Evolutionary conservation across 2,797 vertebrate species (phyloP).

Genomic region (Bovichtus variegatus): DNA sequence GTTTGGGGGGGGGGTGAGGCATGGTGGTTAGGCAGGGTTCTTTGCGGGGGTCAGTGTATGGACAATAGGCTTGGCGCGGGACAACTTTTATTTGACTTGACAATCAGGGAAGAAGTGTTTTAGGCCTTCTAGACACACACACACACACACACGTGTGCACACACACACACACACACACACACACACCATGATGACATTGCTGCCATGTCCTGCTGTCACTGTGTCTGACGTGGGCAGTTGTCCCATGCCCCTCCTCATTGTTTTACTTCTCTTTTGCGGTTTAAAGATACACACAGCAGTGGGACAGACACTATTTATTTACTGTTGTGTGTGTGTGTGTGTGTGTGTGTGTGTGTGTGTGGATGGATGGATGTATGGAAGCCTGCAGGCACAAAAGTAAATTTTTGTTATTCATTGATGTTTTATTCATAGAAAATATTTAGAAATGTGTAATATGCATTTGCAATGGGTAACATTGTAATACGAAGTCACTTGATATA

Average conservation of each 20-base stretch:
- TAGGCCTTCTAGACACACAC: constrained; percentile 24
- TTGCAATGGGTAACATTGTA: no score
- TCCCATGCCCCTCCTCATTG: not conserved
- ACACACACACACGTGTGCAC: constrained; percentile 15
- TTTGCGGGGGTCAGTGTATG: constrained; percentile 15
- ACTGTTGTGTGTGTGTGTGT: no score
- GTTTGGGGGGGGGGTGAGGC: constrained; percentile 6
- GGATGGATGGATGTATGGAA: no score
- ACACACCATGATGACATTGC: not conserved
- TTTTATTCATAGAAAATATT: no score
- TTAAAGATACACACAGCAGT: not conserved
- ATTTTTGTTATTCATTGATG: no score
- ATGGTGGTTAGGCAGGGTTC: constrained; percentile 13
- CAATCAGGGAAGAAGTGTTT: constrained; percentile 65
- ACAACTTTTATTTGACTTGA: constrained; percentile 66
- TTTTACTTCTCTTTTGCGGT: not conserved
- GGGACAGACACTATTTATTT: not conserved
- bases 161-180: constrained; percentile 16
- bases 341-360: no score
- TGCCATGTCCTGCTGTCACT: constrained; percentile 59
- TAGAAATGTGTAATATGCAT: no score
- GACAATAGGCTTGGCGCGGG: constrained; percentile 54
- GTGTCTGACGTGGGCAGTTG: constrained; percentile 33
- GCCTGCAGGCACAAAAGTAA: no score
- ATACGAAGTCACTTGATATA: no score